These are phyloP conservation scores for Alouatta palliata DNA, from an alignment of 2,113 vertebrate species.

Conservation along the genomic window DNA sequence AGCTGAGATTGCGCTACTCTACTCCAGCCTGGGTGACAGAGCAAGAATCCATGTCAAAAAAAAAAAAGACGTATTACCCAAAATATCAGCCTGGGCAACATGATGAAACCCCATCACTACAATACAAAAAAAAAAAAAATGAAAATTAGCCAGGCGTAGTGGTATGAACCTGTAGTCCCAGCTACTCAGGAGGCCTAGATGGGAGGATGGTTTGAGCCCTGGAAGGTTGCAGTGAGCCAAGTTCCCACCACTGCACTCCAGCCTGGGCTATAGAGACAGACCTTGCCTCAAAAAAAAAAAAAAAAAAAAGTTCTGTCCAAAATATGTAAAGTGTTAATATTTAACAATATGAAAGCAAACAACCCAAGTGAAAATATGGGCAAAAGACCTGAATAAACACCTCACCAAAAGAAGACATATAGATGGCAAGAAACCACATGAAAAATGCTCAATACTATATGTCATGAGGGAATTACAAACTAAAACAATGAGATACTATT, in stretches of 20 bases:
- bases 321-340: background rate
- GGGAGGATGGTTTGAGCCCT: background rate
- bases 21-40: no score
- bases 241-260: no score
- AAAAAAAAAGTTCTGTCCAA: background rate
- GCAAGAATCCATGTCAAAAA: no score
- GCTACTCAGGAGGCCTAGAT: background rate
- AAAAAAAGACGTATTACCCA: background rate
- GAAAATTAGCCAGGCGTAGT: background rate
- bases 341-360: background rate
- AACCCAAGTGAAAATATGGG: background rate
- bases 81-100: no score
- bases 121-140: no score
- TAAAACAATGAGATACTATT: background rate
- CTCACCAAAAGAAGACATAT: background rate
- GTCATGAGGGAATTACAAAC: background rate
- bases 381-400: background rate
- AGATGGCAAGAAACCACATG: background rate
- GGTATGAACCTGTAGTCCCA: background rate
- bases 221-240: no score
- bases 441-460: background rate
- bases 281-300: no score
- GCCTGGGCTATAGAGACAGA: no score
- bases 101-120: no score
- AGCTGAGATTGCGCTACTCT: accelerated